phyloP scores from a whole-genome alignment of 2,113 vertebrate species.

The Cheilinus undulatus region DNA sequence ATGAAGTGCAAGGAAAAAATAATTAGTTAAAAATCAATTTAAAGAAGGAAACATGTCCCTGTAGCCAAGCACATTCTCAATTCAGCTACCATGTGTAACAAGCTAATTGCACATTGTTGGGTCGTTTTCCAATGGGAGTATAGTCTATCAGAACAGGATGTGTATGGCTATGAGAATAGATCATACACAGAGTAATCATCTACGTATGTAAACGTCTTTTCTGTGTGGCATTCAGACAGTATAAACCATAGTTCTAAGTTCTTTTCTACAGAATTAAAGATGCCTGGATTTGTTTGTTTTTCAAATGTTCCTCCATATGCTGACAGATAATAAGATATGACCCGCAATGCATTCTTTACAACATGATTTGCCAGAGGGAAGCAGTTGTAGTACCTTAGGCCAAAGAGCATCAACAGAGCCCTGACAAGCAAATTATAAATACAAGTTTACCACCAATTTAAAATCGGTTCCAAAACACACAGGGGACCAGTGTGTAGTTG shows the following conservation, averaged over 20 bases:
- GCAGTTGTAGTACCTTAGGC: too few relatives aligned
- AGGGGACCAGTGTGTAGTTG: not conserved
- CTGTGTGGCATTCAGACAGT: too few relatives aligned
- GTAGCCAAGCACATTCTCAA: not conserved
- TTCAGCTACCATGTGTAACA: not conserved
- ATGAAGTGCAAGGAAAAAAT: not conserved
- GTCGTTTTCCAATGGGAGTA: conserved; percentile 6
- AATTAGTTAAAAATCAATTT: conserved; percentile 13
- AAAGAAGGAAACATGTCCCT: not conserved
- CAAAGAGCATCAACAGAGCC: too few relatives aligned
- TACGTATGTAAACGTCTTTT: too few relatives aligned
- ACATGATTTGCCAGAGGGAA: too few relatives aligned
- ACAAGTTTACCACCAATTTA: not conserved
- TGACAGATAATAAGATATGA: too few relatives aligned
- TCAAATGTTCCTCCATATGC: too few relatives aligned
- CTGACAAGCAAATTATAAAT: not conserved
- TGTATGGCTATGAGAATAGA: not conserved
- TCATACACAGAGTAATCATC: not conserved
- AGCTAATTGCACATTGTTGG: conserved; percentile 10
- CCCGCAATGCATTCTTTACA: too few relatives aligned
- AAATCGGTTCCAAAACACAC: not conserved
- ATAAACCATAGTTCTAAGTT: too few relatives aligned
- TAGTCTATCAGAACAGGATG: not conserved
- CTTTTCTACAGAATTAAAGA: too few relatives aligned
- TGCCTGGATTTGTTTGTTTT: too few relatives aligned